These are phyloP conservation scores for Tachystola acroxantha DNA, from an alignment of 2,888 invertebrate species.

Conservation along the genomic window DNA sequence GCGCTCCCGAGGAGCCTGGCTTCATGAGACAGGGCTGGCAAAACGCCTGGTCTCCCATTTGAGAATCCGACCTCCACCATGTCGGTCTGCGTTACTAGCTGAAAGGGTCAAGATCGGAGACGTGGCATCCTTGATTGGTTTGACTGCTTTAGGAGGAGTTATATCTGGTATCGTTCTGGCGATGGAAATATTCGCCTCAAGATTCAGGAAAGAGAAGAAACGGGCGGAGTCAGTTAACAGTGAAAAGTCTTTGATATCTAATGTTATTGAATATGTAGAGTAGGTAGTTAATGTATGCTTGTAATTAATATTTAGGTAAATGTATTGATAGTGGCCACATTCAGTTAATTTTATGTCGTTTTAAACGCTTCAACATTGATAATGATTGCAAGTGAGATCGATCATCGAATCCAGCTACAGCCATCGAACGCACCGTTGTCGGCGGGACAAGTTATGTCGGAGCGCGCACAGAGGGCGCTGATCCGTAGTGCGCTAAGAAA, in stretches of 20 bases:
- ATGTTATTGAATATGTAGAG: neutral
- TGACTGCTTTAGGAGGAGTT: slow-evolving; percentile 33
- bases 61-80: slow-evolving; percentile 39
- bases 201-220: neutral
- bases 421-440: too few relatives aligned
- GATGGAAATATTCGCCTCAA: slow-evolving; percentile 25
- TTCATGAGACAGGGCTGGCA: slow-evolving; percentile 47
- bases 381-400: too few relatives aligned
- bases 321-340: too few relatives aligned
- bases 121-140: slow-evolving; percentile 36
- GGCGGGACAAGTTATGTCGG: too few relatives aligned
- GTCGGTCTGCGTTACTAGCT: slow-evolving; percentile 51
- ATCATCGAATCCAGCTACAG: too few relatives aligned
- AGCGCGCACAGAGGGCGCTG: too few relatives aligned
- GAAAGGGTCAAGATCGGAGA: slow-evolving; percentile 56
- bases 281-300: too few relatives aligned
- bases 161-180: slow-evolving; percentile 39
- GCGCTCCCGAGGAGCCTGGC: slow-evolving; percentile 40
- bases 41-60: slow-evolving; percentile 36
- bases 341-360: too few relatives aligned
- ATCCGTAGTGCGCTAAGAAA: too few relatives aligned
- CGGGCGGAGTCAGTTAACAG: neutral
- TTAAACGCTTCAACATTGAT: too few relatives aligned
- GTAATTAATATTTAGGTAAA: too few relatives aligned
- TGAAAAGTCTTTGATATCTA: neutral